Conservation (phyloP, 2,797 vertebrate species). For the Eupleurogrammus muticus region DNA sequence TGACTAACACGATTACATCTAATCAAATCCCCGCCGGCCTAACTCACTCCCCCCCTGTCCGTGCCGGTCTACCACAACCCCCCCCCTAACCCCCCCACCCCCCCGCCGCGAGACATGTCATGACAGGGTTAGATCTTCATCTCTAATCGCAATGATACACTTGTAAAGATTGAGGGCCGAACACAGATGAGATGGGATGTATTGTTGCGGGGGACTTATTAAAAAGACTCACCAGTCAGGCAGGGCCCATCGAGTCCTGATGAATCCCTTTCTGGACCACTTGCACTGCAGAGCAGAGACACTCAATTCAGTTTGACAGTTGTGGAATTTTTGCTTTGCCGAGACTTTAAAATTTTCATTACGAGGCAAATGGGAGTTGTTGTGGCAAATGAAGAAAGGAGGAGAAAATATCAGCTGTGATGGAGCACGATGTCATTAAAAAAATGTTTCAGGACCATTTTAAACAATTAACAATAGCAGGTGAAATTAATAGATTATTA, state of each 20-base stretch:
- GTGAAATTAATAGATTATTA: neutral
- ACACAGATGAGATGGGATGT: conserved; percentile 44
- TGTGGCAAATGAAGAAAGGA: conserved; percentile 1
- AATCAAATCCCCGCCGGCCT: conserved; percentile 75
- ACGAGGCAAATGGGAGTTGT: conserved; percentile 7
- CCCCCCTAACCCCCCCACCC: conserved; percentile 2
- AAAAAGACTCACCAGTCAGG: conserved; percentile 90
- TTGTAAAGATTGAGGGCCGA: conserved; percentile 45
- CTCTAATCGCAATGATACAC: conserved; percentile 48
- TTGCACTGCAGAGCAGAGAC: conserved; percentile 86
- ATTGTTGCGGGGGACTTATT: conserved; percentile 37
- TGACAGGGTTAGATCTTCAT: conserved; percentile 43
- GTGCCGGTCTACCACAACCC: neutral
- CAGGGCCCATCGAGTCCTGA: conserved; percentile 95
- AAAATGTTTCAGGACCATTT: neutral
- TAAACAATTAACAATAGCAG: neutral
- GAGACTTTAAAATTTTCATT: conserved; percentile 15
- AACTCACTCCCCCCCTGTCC: conserved; percentile 20
- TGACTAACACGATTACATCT: conserved; percentile 74
- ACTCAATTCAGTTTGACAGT: conserved; percentile 50
- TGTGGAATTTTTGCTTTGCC: neutral
- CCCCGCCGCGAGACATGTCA: conserved; percentile 18
- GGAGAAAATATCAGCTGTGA: neutral
- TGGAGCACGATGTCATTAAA: neutral
- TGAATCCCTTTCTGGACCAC: conserved; percentile 98